Base-by-base conservation (phyloP, 2,113 vertebrate species). In the Lamprologus speciosus region DNA sequence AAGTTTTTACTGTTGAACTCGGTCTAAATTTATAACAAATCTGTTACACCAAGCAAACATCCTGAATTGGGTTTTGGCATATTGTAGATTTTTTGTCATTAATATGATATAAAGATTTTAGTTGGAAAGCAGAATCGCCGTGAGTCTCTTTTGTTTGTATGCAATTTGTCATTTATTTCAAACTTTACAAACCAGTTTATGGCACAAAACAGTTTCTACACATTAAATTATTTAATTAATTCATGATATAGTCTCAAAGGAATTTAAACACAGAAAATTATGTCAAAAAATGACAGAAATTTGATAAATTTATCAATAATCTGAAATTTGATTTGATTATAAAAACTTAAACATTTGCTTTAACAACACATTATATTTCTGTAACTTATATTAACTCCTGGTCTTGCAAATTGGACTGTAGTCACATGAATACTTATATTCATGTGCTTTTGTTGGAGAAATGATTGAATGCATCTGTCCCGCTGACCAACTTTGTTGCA, bases 401-500 rank as follows among this genome's bases (percentile, higher is more conserved):
- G 10, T 60, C 8, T 16, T 68, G 9, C 16, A 78, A 78, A 17
- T 2, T 28, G n/a, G 57, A 55, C 60, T 51, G n/a, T 35, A 80
- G 9, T 11, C 65, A 53, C 57, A 60, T 33, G 57, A 60, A 60
- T 60, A 60, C 28, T 60, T 60, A 57, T 4, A 13, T 50, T 93
- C 26, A 89, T 33, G 75, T 35, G 16, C 50, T 89, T 87, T 93
- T 81, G 68, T 80, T 86, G 40, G 94, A 91, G 88, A 97, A 97
- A 55, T 97, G 50, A 3, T 94, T 88, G 87, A 96, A 97, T 53
- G 92, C 79, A 87, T 97, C 96, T 4, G 60, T 83, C 35, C 97
- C 97, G 81, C 93, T 94, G 23, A 87, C 92, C 89, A 97, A 19
- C 11, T 85, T 13, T 6, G 96, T 95, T 2, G 95, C 95, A 28